Evolutionary conservation across 2,113 vertebrate species (phyloP).

Genomic region (Capreolus pygargus): DNA sequence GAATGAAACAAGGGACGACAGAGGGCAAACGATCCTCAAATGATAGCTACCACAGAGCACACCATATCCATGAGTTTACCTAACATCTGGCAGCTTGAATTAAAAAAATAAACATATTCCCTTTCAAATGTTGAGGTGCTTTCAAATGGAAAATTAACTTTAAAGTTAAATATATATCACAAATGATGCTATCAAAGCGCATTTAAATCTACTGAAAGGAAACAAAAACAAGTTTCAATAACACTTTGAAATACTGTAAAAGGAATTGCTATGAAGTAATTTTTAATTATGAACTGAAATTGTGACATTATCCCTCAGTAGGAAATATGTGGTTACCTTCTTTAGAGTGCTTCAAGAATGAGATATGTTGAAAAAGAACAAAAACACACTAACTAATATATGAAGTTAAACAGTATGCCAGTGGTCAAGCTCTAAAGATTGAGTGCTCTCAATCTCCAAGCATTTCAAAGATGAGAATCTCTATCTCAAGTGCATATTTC

Average conservation of each 20-base stretch:
- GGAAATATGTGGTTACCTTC: not conserved
- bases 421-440: not conserved
- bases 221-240: not conserved
- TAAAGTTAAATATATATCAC: not conserved
- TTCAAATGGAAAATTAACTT: not conserved
- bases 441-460: not conserved
- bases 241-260: not conserved
- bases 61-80: not conserved
- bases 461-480: not conserved
- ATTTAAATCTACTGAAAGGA: not conserved
- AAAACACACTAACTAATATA: not conserved
- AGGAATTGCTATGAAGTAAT: not conserved
- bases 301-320: not conserved
- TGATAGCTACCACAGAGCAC: not conserved
- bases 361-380: not conserved
- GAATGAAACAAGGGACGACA: not conserved
- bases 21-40: not conserved
- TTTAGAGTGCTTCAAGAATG: not conserved
- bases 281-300: not conserved
- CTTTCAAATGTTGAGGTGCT: not conserved
- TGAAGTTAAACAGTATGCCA: not conserved
- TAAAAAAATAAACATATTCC: not conserved
- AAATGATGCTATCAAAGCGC: not conserved
- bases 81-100: not conserved
- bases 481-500: not conserved